Evolutionary conservation across 2,797 vertebrate genomes (phyloP).

Genomic region (Microctenopoma steveboyesi): DNA sequence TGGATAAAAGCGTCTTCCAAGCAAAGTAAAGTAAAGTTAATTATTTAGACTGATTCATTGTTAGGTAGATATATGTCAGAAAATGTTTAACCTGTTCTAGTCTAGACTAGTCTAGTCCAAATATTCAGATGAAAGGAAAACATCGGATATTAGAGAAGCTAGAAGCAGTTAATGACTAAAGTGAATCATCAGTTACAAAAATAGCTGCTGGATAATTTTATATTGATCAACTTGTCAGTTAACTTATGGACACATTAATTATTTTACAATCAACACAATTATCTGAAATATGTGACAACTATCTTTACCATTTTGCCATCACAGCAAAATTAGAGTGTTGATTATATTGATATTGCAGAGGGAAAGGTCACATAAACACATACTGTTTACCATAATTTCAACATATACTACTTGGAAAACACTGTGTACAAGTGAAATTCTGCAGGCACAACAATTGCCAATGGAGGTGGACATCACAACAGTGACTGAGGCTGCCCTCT

Average conservation of each 20-base stretch:
- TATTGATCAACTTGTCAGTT: too few relatives aligned
- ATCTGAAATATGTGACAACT: not conserved
- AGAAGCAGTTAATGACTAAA: not conserved
- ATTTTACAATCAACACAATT: not conserved
- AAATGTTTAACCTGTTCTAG: not conserved
- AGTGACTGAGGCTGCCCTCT: conserved; percentile 55
- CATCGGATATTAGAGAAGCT: not conserved
- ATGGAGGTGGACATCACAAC: conserved; percentile 38
- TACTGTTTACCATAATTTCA: not conserved
- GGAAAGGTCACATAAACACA: conserved; percentile 13
- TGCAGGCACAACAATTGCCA: conserved; percentile 47
- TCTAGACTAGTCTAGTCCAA: too few relatives aligned
- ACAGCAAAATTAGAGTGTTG: not conserved
- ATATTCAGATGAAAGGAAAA: too few relatives aligned
- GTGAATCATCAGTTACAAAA: not conserved
- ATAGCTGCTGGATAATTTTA: not conserved
- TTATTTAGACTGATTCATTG: not conserved
- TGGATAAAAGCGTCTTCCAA: too few relatives aligned
- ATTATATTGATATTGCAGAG: not conserved
- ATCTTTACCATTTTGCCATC: not conserved
- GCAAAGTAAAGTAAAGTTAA: too few relatives aligned
- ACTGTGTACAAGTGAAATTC: conserved; percentile 10
- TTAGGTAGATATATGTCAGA: not conserved
- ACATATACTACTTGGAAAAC: not conserved
- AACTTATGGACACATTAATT: not conserved